A percentile compares a stretch with the other conserved stretches of the same genome.
phyloP scores from a whole-genome alignment of 2,113 vertebrate genomes.

The Clarias macrocephalus region DNA sequence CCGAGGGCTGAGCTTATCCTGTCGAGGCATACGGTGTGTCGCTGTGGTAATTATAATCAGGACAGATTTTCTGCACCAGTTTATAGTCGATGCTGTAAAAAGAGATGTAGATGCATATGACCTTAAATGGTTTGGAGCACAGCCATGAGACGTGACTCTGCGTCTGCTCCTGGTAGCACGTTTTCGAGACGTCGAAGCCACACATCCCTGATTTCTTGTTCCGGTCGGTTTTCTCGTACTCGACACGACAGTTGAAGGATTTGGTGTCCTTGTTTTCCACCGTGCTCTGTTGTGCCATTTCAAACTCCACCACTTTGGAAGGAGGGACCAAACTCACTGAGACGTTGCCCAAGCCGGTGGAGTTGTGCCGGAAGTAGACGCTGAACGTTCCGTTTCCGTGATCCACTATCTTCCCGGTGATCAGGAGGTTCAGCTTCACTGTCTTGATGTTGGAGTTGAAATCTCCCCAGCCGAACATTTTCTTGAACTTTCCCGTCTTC shows the following conservation, averaged over 20 bases:
- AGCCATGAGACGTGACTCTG: constrained; percentile 99
- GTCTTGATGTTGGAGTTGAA: constrained; percentile 99
- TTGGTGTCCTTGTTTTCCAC: constrained; percentile 97
- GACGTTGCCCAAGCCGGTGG: constrained; percentile 94
- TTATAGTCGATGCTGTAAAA: constrained; percentile 99
- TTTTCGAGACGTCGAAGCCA: constrained; percentile 88
- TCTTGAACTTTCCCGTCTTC: constrained; percentile 99
- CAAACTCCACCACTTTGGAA: constrained; percentile 97
- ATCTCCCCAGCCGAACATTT: constrained; percentile 99
- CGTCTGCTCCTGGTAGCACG: constrained; percentile 98
- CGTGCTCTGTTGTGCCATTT: constrained; percentile 87
- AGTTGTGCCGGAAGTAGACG: constrained; percentile 98
- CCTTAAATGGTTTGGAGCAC: constrained; percentile 98
- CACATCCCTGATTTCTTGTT: constrained; percentile 97
- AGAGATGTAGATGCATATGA: constrained; percentile 99
- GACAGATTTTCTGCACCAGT: constrained; percentile 99
- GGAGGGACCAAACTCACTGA: constrained; percentile 97
- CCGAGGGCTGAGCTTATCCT: constrained; percentile 74
- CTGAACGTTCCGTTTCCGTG: constrained; percentile 98
- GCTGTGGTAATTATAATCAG: constrained; percentile 98
- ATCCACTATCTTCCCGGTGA: constrained; percentile 98
- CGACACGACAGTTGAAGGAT: constrained; percentile 98
- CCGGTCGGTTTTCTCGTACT: constrained; percentile 97
- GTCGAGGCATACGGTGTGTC: constrained; percentile 96
- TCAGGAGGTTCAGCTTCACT: constrained; percentile 96